A percentile compares a stretch with the other conserved stretches of the same genome.
Conservation (phyloP, 2,797 vertebrate species). For the Danionella dracula region DNA sequence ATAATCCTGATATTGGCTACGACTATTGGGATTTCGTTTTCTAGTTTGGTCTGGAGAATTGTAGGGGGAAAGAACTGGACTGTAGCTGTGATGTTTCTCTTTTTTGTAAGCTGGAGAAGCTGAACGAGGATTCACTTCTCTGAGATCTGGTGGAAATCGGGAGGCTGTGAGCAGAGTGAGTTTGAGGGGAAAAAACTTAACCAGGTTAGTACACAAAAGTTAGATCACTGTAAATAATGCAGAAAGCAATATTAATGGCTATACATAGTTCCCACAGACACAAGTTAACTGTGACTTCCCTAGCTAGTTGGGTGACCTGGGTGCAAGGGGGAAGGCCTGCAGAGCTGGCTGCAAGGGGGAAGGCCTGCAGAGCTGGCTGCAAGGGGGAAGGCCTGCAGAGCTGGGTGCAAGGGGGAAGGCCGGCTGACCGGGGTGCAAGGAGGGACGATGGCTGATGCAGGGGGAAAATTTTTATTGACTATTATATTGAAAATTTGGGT, state of each 20-base stretch:
- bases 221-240: constrained; percentile 28
- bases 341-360: too few species aligned
- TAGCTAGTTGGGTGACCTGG: too few species aligned
- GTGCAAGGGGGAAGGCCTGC: too few species aligned
- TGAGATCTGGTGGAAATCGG: constrained; percentile 44
- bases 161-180: constrained; percentile 43
- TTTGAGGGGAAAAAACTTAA: constrained; percentile 32
- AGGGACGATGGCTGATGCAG: too few species aligned
- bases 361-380: too few species aligned
- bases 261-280: too few species aligned
- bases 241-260: constrained; percentile 1
- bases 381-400: too few species aligned
- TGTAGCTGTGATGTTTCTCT: constrained; percentile 1
- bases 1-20: constrained; percentile 11
- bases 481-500: too few species aligned
- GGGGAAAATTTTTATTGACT: too few species aligned
- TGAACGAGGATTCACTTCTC: constrained; percentile 39
- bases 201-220: constrained; percentile 48
- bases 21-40: constrained; percentile 7
- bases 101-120: constrained; percentile 29
- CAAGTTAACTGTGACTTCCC: too few species aligned
- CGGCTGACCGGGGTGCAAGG: too few species aligned
- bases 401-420: too few species aligned
- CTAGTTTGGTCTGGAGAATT: constrained; percentile 35
- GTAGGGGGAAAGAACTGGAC: constrained; percentile 49